Conservation (phyloP, 2,888 invertebrate species). For the Apocheima hispidaria region DNA sequence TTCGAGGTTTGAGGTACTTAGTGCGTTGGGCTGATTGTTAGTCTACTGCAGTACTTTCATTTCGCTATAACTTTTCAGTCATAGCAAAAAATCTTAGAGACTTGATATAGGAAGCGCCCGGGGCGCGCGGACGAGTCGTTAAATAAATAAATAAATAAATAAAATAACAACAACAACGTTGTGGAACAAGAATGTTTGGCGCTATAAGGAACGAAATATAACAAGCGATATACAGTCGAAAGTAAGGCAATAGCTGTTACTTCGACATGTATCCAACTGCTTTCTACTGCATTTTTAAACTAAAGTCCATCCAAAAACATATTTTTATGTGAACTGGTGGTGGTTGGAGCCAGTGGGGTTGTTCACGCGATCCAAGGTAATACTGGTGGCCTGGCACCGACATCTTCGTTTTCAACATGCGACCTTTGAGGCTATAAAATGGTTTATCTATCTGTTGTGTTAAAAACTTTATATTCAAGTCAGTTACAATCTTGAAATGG, state of each 20-base stretch:
- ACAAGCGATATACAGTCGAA: too few relatives aligned
- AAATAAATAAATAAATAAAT: too few relatives aligned
- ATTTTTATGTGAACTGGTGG: conserved; percentile 39
- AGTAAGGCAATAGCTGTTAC: neutral
- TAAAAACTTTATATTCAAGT: conserved; percentile 28
- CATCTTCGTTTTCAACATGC: conserved; percentile 71
- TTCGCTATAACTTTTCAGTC: too few relatives aligned
- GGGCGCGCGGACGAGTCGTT: too few relatives aligned
- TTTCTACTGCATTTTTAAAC: conserved; percentile 32
- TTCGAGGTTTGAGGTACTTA: too few relatives aligned
- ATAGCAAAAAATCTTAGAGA: too few relatives aligned
- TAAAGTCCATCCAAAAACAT: conserved; percentile 39
- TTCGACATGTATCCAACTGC: neutral
- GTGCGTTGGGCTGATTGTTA: too few relatives aligned
- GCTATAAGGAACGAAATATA: too few relatives aligned
- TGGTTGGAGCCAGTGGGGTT: conserved; percentile 47
- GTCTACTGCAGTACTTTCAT: too few relatives aligned
- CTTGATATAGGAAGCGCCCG: too few relatives aligned
- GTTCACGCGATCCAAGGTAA: conserved; percentile 74
- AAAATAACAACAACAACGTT: too few relatives aligned
- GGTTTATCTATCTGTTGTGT: conserved; percentile 38
- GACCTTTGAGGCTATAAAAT: conserved; percentile 69
- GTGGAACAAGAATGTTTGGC: too few relatives aligned
- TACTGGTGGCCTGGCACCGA: conserved; percentile 74
- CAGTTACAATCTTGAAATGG: conserved; percentile 6